These are phyloP conservation scores for Camponotus fellah DNA, from an alignment of 2,888 invertebrate species.

Conservation along the genomic window DNA sequence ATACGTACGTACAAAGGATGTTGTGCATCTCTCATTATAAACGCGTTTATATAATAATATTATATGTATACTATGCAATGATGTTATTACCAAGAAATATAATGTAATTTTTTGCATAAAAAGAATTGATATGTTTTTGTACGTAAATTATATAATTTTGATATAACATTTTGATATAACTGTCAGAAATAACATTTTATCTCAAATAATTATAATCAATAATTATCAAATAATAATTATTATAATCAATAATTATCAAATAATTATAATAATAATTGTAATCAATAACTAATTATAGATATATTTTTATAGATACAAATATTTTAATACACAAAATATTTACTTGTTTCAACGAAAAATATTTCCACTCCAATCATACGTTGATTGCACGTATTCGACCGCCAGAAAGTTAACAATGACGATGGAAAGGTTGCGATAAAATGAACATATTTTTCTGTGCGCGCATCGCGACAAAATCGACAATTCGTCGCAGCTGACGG, in stretches of 20 bases:
- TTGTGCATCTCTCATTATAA: neutral
- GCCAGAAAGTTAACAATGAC: constrained; percentile 30
- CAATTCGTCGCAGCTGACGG: constrained; percentile 39
- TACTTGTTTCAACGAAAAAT: neutral
- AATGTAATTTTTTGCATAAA: neutral
- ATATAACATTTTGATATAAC: neutral
- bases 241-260: neutral
- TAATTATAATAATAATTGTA: neutral
- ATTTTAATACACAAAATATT: neutral
- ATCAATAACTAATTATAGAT: neutral
- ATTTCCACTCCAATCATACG: neutral
- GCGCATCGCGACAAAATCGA: constrained; percentile 27
- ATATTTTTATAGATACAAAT: neutral
- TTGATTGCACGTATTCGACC: neutral
- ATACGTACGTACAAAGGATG: constrained; percentile 9
- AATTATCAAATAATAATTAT: neutral
- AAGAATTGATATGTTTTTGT: neutral
- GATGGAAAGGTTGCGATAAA: constrained; percentile 14
- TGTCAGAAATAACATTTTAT: neutral
- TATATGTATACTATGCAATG: neutral
- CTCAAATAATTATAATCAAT: neutral
- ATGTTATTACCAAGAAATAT: constrained; percentile 17
- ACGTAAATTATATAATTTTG: neutral
- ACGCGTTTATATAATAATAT: neutral
- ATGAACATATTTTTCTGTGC: constrained; percentile 16